Conservation (phyloP, 2,113 vertebrate genomes). For the Plotosus lineatus region DNA sequence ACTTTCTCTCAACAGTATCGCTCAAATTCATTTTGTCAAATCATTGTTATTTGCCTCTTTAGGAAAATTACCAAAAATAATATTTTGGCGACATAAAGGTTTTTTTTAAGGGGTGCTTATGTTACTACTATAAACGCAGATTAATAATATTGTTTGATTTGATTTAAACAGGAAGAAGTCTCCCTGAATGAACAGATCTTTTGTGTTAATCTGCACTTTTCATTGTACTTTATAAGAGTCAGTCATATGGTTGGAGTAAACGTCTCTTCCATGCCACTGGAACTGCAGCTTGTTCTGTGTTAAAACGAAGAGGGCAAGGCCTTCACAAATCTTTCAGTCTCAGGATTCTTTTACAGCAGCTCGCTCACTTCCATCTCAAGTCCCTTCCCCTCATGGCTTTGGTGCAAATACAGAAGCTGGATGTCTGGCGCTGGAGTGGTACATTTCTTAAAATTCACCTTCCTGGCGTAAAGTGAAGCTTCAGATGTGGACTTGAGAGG, state of each 20-base stretch:
- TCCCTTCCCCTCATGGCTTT: conserved; percentile 13
- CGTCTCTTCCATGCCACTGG: conserved; percentile 25
- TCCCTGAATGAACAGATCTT: conserved; percentile 11
- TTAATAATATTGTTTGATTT: conserved; percentile 35
- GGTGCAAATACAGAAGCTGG: conserved; percentile 15
- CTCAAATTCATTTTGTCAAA: neutral
- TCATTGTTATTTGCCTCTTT: conserved; percentile 22
- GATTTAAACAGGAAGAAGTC: conserved; percentile 10
- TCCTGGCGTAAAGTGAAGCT: conserved; percentile 29
- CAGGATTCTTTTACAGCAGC: conserved; percentile 52
- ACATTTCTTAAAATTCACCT: conserved; percentile 1
- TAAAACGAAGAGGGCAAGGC: conserved; percentile 31
- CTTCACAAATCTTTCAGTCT: conserved; percentile 44
- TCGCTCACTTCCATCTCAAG: conserved; percentile 21
- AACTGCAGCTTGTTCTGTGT: conserved; percentile 30
- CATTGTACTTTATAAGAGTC: conserved; percentile 31
- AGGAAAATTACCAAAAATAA: conserved; percentile 11
- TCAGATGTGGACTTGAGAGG: conserved; percentile 16
- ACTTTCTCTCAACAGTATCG: conserved; percentile 36
- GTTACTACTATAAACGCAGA: conserved; percentile 30
- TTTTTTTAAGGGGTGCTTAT: conserved; percentile 39
- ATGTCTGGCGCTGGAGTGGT: conserved; percentile 28
- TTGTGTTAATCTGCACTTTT: conserved; percentile 38
- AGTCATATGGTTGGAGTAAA: conserved; percentile 31
- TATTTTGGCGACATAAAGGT: conserved; percentile 26